Base-by-base conservation (phyloP, 2,797 vertebrate genomes). In the Centropyge bicolor region DNA sequence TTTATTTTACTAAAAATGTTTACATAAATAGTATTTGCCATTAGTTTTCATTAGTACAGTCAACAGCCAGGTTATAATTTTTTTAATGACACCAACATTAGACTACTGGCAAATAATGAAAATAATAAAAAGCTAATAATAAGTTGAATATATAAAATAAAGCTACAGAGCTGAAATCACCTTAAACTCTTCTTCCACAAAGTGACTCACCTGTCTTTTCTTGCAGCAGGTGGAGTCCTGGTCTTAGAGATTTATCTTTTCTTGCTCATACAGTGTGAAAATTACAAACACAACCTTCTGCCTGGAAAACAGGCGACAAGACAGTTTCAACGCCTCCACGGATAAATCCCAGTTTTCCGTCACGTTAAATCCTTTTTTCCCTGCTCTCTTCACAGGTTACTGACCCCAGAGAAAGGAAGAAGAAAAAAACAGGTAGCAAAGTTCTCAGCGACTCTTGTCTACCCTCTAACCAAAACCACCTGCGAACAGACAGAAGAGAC, bases 311-410 rank as follows among this genome's bases (percentile, higher is more conserved):
- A 45, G 3, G 1, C 27, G 38, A 46, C 11, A 57, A 54, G 1
- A 31, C 38, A 2, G 9, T 46, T 55, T 14, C 35, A 62, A 78
- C 45, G 19, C 41, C 67, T 60, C 31, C 22, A 5, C 14, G 16
- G 75, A 74, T 78, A 76, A 85, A 88, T 88, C 71, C 72, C 40
- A 69, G 49, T 70, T 80, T 82, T 57, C 62, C 67, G 60, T 87
- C 27, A 31, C 27, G 27, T 31, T 31, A 76, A 86, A 83, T 89
- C 82, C 74, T 27, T 70, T n/a, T 36, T 69, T 66, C 22, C 1
- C 0, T 71, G 54, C 67, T 80, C 69, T 82, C 57, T 81, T 75
- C 86, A 64, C 92, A 93, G 93, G 93, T 94, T 91, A 90, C 88
- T 93, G 93, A 92, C 91, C 91, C 78, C 90, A 52, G 10, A 70